These are phyloP conservation scores for Acipenser ruthenus DNA, from an alignment of 2,797 vertebrate species.

Conservation along the genomic window DNA sequence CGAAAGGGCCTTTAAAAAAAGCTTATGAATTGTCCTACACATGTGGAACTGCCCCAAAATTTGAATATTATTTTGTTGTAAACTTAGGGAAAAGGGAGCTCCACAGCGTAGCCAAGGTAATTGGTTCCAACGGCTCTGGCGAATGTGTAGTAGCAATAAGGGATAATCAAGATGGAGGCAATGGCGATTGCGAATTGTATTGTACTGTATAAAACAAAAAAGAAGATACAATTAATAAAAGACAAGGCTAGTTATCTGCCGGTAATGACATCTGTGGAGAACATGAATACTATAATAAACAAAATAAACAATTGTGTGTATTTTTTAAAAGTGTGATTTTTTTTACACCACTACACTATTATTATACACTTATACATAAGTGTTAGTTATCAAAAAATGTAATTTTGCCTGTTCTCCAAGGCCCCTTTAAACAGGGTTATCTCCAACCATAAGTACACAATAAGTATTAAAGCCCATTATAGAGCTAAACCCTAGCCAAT, in stretches of 20 bases:
- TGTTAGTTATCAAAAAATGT: not conserved
- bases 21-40: too few species aligned
- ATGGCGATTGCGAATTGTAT: slow-evolving; percentile 40
- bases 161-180: slow-evolving; percentile 37
- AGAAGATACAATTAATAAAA: not conserved
- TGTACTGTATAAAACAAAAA: slow-evolving; percentile 24
- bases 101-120: slow-evolving; percentile 31
- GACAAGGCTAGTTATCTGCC: too few species aligned
- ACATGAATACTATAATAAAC: not conserved
- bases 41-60: too few species aligned
- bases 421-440: not conserved
- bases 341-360: not conserved
- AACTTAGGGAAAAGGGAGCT: slow-evolving; percentile 33
- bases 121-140: slow-evolving; percentile 34
- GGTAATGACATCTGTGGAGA: not conserved
- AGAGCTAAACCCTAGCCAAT: not conserved
- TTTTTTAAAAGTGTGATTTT: not conserved
- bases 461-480: not conserved
- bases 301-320: not conserved
- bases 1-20: too few species aligned
- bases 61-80: too few species aligned
- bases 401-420: not conserved
- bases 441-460: not conserved
- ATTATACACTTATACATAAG: not conserved
- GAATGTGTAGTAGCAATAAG: slow-evolving; percentile 34